Percentiles rank a stretch among this genome's conserved stretches.
These are phyloP conservation scores for Anodontia alba DNA, from an alignment of 2,888 invertebrate species.

Conservation along the genomic window DNA sequence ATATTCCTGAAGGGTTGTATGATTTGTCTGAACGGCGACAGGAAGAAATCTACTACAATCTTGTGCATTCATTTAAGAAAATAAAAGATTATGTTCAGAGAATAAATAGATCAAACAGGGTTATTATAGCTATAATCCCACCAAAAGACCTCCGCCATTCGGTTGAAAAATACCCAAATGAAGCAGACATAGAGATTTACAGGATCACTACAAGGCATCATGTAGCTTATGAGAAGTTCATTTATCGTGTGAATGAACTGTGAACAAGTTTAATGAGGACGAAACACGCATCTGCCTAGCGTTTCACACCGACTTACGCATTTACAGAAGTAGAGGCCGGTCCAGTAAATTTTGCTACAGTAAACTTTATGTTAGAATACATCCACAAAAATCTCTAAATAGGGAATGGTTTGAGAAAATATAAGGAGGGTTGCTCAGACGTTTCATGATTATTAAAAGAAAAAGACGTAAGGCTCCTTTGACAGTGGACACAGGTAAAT, in stretches of 20 bases:
- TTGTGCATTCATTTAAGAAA: constrained; percentile 4
- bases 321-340: not conserved
- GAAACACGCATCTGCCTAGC: not conserved
- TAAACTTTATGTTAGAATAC: not conserved
- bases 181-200: not conserved
- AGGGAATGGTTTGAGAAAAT: not conserved
- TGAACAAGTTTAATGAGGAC: not conserved
- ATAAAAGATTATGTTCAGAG: not conserved
- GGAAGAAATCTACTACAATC: not conserved
- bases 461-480: too few species aligned
- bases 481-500: too few species aligned
- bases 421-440: not conserved
- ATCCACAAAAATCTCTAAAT: not conserved
- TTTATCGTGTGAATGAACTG: not conserved
- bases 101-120: not conserved
- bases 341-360: not conserved
- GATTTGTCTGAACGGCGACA: not conserved
- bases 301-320: not conserved
- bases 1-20: constrained; percentile 4
- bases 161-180: constrained; percentile 8
- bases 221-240: not conserved
- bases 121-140: not conserved
- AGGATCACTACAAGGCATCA: not conserved
- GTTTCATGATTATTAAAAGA: not conserved
- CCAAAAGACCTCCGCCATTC: not conserved